Evolutionary conservation across 1,140 invertebrate genomes (phyloP), one percentile per base, ranked within the genome.

Genomic region (Caenorhabditis tropicalis): DNA sequence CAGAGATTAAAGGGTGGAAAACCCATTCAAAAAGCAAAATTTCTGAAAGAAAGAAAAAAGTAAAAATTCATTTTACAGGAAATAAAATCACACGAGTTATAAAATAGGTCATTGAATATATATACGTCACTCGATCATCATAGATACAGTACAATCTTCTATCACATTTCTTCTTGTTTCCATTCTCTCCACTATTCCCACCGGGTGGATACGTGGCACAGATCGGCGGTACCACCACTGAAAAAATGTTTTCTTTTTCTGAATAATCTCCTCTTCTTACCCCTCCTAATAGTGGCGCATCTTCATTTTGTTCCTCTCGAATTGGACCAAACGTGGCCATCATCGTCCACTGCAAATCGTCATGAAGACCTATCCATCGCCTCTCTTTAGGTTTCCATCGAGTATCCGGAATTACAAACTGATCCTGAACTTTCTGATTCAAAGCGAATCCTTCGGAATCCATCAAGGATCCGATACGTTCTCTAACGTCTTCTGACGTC

Each of bases 141-240:
- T 24, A 9, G 65, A 74, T n/a, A 43, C 36, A 5, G 65, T 74
- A 27, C 65, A 74, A 46, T 74, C 65, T 46, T 39, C n/a, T 7
- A 74, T 74, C 10, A 74, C 19, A 74, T 74, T 74, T 10, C 65
- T 12, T 3, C 36, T 12, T 10, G 65, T 43, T 74, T 74, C 36
- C 33, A 74, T 43, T 74, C 29, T 12, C 24, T 74, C 12, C 36
- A 74, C 65, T 9, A 46, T 43, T 9, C 3, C 6, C 16, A 74
- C 36, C 9, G 65, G 65, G 4, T 21, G 19, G 1, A 43, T 36
- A 7, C 65, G 36, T 0, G 65, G 65, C 19, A 74, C 65, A 24
- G 12, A 43, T 43, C 65, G 65, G 9, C 65, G 65, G n/a, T 74
- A 74, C 65, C 65, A 74, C 65, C 65, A 74, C 36, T 70, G 60